Conservation (phyloP, 2,888 invertebrate genomes). For the Tromatobia lineatoria region DNA sequence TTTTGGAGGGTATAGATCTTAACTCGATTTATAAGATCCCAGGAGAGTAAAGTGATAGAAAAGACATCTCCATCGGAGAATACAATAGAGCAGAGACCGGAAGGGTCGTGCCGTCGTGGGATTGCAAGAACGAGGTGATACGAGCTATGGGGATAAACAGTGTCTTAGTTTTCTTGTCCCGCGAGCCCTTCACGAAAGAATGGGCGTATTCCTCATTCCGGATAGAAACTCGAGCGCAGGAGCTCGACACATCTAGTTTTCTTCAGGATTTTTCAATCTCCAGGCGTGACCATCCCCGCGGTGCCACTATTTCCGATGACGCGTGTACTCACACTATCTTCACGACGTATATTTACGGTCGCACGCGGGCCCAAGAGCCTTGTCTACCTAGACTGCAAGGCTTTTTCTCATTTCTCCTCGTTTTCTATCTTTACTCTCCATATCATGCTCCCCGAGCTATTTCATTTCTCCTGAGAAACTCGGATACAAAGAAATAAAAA, state of each 20-base stretch:
- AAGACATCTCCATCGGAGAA: background rate
- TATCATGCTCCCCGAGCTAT: constrained; percentile 12
- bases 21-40: background rate
- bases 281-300: constrained; percentile 46
- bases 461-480: constrained; percentile 30
- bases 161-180: constrained; percentile 36
- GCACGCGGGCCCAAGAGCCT: background rate
- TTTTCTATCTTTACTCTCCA: constrained; percentile 26
- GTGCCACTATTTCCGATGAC: constrained; percentile 53
- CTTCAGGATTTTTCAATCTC: constrained; percentile 47
- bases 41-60: background rate
- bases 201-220: constrained; percentile 32
- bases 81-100: background rate
- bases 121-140: constrained; percentile 7
- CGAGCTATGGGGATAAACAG: constrained; percentile 20
- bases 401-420: constrained; percentile 23
- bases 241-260: constrained; percentile 30
- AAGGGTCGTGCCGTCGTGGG: constrained; percentile 13
- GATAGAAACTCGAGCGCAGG: background rate
- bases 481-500: constrained; percentile 9
- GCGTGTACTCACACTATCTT: constrained; percentile 26
- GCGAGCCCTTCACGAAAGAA: constrained; percentile 20
- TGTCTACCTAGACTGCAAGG: background rate
- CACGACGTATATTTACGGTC: constrained; percentile 22
- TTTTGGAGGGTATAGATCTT: too few relatives aligned